Evolutionary conservation across 2,888 invertebrate species (phyloP).

Genomic region (Neoascia interrupta): DNA sequence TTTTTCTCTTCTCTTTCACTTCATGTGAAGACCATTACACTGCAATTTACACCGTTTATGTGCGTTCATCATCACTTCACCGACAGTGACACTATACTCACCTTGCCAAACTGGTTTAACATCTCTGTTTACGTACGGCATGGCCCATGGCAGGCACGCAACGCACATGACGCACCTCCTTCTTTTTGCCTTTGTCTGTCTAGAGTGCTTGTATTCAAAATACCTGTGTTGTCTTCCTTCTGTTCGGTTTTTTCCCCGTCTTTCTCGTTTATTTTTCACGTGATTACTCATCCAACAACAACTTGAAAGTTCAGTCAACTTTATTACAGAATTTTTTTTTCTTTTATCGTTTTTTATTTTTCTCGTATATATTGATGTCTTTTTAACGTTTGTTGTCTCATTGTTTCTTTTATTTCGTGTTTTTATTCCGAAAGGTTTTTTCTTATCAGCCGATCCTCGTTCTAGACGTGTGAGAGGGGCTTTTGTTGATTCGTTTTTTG

Average conservation of each 20-base stretch:
- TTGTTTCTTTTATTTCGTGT: constrained; percentile 15
- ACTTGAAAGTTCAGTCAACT: constrained; percentile 66
- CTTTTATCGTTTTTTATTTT: not conserved
- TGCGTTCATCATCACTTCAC: constrained; percentile 59
- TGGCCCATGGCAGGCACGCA: too few relatives aligned
- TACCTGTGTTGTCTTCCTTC: constrained; percentile 33
- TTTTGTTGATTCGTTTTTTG: not conserved
- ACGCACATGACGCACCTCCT: constrained; percentile 37
- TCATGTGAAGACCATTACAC: constrained; percentile 56
- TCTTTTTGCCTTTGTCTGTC: constrained; percentile 4
- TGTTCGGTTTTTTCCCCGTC: constrained; percentile 29
- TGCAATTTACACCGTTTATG: constrained; percentile 68
- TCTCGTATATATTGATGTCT: not conserved
- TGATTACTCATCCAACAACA: constrained; percentile 67
- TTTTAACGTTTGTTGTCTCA: constrained; percentile 11
- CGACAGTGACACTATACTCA: constrained; percentile 21
- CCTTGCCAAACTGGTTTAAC: constrained; percentile 38
- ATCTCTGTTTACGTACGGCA: constrained; percentile 58
- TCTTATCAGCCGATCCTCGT: constrained; percentile 45
- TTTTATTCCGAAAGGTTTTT: constrained; percentile 45
- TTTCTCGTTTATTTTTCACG: constrained; percentile 49
- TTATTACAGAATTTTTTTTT: constrained; percentile 33
- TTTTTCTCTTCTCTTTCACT: not conserved
- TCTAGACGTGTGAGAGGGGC: not conserved
- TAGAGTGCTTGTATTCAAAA: constrained; percentile 48